phyloP scores from a whole-genome alignment of 2,113 vertebrate genomes.

The Rostratula benghalensis region DNA sequence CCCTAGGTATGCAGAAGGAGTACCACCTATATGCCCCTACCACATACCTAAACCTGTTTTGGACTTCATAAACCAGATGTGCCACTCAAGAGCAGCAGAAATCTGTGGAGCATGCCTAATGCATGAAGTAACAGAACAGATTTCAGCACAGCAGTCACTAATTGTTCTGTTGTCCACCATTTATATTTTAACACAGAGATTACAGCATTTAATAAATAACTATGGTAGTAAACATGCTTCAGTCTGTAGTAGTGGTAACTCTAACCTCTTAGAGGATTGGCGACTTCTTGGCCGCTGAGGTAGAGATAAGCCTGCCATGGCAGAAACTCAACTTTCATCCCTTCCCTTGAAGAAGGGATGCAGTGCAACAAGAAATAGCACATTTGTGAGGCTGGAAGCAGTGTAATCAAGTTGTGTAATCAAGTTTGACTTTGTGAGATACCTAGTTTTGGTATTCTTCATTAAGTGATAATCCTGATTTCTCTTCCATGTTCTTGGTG shows the following conservation, averaged over 20 bases:
- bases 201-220: background rate
- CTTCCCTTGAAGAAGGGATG: background rate
- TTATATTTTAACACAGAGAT: background rate
- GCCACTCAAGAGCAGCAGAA: background rate
- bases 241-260: background rate
- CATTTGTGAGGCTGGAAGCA: background rate
- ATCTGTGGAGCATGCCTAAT: background rate
- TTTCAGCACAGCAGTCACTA: background rate
- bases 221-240: background rate
- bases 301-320: background rate
- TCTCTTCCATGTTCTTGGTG: background rate
- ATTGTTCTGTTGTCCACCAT: background rate
- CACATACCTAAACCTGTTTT: background rate
- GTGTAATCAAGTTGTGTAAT: background rate
- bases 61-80: background rate
- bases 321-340: background rate
- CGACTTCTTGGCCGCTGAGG: background rate
- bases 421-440: background rate
- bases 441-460: background rate
- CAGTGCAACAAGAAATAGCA: background rate
- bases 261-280: background rate
- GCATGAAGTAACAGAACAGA: background rate
- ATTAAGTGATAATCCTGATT: background rate
- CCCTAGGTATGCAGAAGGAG: background rate
- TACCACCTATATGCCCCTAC: background rate